Base-by-base conservation (phyloP, 2,888 invertebrate species). In the Allolobophora icterica region DNA sequence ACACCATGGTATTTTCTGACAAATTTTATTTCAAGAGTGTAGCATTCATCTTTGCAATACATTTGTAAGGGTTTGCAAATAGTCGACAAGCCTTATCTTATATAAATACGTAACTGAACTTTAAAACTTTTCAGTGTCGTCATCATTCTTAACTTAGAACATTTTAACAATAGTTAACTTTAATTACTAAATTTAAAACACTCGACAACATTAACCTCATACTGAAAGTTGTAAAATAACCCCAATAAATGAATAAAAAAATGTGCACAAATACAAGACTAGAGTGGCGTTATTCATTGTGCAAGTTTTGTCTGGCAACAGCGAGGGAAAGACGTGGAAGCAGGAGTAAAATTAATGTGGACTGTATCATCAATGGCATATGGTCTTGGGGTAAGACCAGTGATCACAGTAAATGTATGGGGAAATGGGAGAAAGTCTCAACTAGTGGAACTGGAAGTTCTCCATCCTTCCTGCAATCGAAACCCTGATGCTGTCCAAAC, bases 191-290 rank as follows among this genome's bases (percentile, higher is more conserved):
- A n/a, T 30, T 71, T 71, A 71, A n/a, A 71, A 71, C n/a, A 71
- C 5, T 71, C 71, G n/a, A 45, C 45, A 45, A 71, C 71, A 52
- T 52, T 52, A 71, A 30, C n/a, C 30, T n/a, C n/a, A 71, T n/a
- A 71, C 8, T 71, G 71, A 71, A 71, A 71, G 71, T 71, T 71
- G n/a, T 71, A 71, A 71, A 71, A 71, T 71, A n/a, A 71, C n/a
- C n/a, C 30, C 30, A n/a, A 71, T 71, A 71, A 71, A 71, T 71
- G 71, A n/a, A 71, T n/a, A 71, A 71, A 71, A n/a, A 38, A 71
- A 71, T 2, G 71, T 71, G 71, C n/a, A 71, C 2, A n/a, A 71
- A 71, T n/a, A 71, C 11, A 71, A n/a, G n/a, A 71, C 71, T n/a
- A 71, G 71, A 13, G 11, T 13, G 30, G 71, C 1, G n/a, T 8